Evolutionary conservation across 2,797 vertebrate species (phyloP), one percentile per base, ranked within the genome.

Genomic region (Tachyglossus aculeatus): DNA sequence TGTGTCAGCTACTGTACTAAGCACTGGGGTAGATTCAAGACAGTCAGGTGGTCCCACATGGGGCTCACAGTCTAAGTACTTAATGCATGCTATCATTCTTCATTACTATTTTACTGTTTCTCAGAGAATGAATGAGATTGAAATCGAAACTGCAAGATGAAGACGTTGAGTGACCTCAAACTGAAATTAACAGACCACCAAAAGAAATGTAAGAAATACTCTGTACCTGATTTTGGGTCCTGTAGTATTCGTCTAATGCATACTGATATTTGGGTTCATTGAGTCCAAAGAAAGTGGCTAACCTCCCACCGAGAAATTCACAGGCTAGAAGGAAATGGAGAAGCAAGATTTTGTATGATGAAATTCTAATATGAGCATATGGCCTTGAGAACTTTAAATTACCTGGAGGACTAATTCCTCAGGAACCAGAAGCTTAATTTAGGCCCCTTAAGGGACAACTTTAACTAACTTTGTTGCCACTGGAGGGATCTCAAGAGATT

Each of bases 241-340:
- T 88, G 0, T 82, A 56, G 53, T 90, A 76, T 57, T 91, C 89
- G 40, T 95, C 88, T 43, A 92, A 76, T 32, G 91, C 83, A 3
- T 91, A 92, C 71, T 94, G 94, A 72, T 94, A 93, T 81, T 94
- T 95, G 39, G 93, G 86, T 57, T 88, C 61, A 5, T 73, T 89
- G 25, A 96, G 87, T 69, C 94, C 93, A 34, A 94, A 89, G 7
- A 89, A 67, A 11, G 50, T 51, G 31, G 92, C 91, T n/a, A 94
- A 70, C 63, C 81, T 90, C 41, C 78, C 91, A 36, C 93, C 92
- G 13, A 95, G 82, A 60, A 92, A 93, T 67, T 96, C 94, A 77
- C 92, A 94, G 27, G 81, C 93, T 95, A 18, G 31, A 59, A 83
- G 50, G 15, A 71, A 5, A 59, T 11, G 33, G 36, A 50, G 43